These are phyloP conservation scores for Nephrotoma appendiculata DNA, from an alignment of 2,888 invertebrate species.

Conservation along the genomic window DNA sequence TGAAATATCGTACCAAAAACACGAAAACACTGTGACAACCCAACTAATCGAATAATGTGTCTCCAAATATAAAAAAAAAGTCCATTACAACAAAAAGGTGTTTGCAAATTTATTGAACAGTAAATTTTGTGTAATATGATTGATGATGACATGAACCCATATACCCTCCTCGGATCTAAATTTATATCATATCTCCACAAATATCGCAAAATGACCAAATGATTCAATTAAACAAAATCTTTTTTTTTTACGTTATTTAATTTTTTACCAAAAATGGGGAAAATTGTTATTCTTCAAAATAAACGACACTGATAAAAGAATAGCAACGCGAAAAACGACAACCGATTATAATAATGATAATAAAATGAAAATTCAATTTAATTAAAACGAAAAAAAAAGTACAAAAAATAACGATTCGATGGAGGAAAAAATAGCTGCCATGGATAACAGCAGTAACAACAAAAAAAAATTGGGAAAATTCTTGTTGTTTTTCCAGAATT, in stretches of 20 bases:
- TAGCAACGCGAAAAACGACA: background rate
- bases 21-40: background rate
- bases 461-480: background rate
- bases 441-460: background rate
- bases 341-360: background rate
- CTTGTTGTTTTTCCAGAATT: background rate
- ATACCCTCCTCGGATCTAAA: background rate
- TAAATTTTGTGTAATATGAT: background rate
- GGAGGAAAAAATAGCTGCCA: background rate
- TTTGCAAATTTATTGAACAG: background rate
- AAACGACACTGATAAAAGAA: background rate
- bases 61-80: background rate
- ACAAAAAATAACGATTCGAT: background rate
- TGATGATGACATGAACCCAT: background rate
- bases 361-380: background rate
- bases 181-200: background rate
- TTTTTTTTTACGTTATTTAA: background rate
- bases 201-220: background rate
- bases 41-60: background rate
- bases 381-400: background rate
- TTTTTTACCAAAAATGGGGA: background rate
- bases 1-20: background rate
- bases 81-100: background rate
- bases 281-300: background rate
- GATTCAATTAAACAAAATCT: background rate